phyloP scores from a whole-genome alignment of 2,797 vertebrate species.

The Mastacembelus armatus region DNA sequence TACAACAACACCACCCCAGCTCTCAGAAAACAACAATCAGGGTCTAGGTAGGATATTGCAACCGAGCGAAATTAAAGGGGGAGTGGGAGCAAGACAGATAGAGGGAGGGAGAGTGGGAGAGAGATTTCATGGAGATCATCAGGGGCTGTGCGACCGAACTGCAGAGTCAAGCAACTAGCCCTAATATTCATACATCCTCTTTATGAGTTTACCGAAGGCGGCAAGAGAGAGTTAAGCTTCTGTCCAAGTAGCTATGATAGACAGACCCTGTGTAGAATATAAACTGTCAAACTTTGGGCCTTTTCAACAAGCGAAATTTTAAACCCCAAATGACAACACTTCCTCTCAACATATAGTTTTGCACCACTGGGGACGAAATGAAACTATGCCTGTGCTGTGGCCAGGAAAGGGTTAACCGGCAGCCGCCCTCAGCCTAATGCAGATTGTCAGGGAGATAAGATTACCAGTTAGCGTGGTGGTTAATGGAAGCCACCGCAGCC shows the following conservation, averaged over 20 bases:
- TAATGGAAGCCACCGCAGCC: conserved; percentile 68
- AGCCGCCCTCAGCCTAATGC: conserved; percentile 62
- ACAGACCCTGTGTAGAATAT: conserved; percentile 43
- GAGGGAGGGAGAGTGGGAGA: conserved; percentile 45
- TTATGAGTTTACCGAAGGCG: conserved; percentile 38
- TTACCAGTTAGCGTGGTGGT: conserved; percentile 68
- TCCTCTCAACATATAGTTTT: conserved; percentile 13
- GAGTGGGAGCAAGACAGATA: conserved; percentile 60
- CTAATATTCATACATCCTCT: conserved; percentile 50
- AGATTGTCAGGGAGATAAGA: conserved; percentile 80
- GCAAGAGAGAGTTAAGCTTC: conserved; percentile 33
- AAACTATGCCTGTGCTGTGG: conserved; percentile 4
- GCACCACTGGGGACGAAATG: conserved; percentile 5
- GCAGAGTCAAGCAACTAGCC: conserved; percentile 14
- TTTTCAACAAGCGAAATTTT: conserved; percentile 31
- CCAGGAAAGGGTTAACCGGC: conserved; percentile 55
- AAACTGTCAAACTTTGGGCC: conserved; percentile 38
- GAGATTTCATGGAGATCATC: conserved; percentile 61
- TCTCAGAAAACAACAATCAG: conserved; percentile 72
- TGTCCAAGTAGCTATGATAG: conserved; percentile 31
- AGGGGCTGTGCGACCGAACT: conserved; percentile 28
- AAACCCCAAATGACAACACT: conserved; percentile 35
- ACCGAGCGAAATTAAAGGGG: conserved; percentile 68
- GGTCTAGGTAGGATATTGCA: conserved; percentile 60
- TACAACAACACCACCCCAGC: conserved; percentile 68